These are phyloP conservation scores for Drosophila anomalipes DNA, from an alignment of 2,888 invertebrate species.

Conservation along the genomic window DNA sequence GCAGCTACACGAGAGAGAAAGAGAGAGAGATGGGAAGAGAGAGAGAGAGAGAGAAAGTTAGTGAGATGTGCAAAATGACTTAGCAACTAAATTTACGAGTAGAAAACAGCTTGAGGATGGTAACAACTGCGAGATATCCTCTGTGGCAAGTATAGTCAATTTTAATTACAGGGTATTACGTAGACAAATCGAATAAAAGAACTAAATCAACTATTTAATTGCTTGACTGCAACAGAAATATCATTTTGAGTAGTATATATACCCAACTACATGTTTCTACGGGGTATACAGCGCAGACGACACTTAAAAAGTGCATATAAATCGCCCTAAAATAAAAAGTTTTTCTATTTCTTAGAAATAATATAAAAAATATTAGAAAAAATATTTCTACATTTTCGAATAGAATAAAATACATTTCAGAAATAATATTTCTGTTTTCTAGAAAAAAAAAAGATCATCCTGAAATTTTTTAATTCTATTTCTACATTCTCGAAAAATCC, in stretches of 20 bases:
- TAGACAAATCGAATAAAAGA: background rate
- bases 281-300: background rate
- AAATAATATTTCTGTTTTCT: background rate
- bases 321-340: background rate
- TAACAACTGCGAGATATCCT: background rate
- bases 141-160: background rate
- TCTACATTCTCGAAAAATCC: background rate
- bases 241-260: background rate
- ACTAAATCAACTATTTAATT: background rate
- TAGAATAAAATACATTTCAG: background rate
- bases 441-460: no score
- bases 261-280: background rate
- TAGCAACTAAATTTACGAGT: background rate
- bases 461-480: background rate
- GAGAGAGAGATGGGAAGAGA: background rate
- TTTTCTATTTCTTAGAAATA: no score
- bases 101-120: background rate
- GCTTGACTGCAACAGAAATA: background rate
- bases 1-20: constrained; percentile 63
- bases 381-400: no score
- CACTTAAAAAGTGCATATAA: background rate
- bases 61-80: constrained; percentile 1
- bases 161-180: background rate
- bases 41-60: constrained; percentile 13
- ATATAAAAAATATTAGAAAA: no score